Evolutionary conservation across 1,140 invertebrate genomes (phyloP), one percentile per base, ranked within the genome.

Genomic region (Trichogramma pretiosum): DNA sequence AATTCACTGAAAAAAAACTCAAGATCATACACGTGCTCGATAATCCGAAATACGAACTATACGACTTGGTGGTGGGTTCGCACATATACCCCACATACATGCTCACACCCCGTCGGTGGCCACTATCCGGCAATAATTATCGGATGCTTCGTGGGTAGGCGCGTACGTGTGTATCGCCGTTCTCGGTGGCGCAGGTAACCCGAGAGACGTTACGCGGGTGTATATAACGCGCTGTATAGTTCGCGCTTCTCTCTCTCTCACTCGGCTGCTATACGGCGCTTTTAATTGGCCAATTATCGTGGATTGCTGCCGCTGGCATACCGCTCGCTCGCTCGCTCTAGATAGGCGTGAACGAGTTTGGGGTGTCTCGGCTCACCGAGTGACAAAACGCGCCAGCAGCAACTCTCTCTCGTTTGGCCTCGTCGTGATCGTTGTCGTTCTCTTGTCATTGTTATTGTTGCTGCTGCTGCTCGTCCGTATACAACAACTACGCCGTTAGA

Each of bases 281-380:
- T 70, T 72, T 70, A 70, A 72, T 72, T 70, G 69, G 67, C 66
- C 69, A 72, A 72, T 72, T 70, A 72, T 72, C 64, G 64, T 66
- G 60, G 57, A 57, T 23, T 22, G 42, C 16, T 18, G 4, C 23
- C 16, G n/a, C 16, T 8, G 62, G 63, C 59, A 65, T 65, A 65
- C 11, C 60, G 60, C 51, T 44, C 62, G 55, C 60, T 55, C 58
- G 60, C 58, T n/a, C 57, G 58, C 52, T 63, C 60, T 62, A 65
- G 65, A 68, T 65, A 68, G 61, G 65, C 68, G 63, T 70, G 65
- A 70, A 46, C 38, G 67, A 64, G 59, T 65, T 64, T 63, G 63
- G 62, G 64, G 63, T 65, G 59, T 54, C 57, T 56, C 58, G 58
- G 57, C 56, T 62, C 58, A 65, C 57, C 62, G 57, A 61, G 56